Conservation (phyloP, 2,797 vertebrate genomes). For the Adrianichthys oophorus region DNA sequence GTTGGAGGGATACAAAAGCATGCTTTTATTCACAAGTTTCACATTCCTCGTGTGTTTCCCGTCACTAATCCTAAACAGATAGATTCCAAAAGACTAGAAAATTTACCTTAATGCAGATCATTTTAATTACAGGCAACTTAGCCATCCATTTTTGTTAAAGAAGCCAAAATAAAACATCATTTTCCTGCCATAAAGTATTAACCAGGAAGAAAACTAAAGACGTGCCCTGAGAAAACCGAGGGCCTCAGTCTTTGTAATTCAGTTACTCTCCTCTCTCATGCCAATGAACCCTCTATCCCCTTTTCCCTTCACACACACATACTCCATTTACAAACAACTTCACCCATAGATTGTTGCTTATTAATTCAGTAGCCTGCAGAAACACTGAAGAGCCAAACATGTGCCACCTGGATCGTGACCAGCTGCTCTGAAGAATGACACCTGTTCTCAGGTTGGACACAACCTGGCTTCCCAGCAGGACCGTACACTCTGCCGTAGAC, state of each 20-base stretch:
- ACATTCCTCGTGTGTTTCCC: conserved; percentile 28
- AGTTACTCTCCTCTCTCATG: conserved; percentile 14
- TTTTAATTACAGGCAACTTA: neutral
- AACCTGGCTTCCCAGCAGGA: conserved; percentile 34
- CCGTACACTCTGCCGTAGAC: conserved; percentile 45
- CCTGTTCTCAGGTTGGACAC: conserved; percentile 48
- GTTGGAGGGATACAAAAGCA: conserved; percentile 57
- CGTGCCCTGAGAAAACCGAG: conserved; percentile 37
- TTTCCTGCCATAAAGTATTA: conserved; percentile 9
- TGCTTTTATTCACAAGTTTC: conserved; percentile 41
- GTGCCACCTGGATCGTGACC: conserved; percentile 46
- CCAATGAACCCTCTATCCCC: conserved; percentile 5
- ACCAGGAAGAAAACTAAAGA: conserved; percentile 23
- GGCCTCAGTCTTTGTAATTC: conserved; percentile 17
- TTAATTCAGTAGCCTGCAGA: conserved; percentile 37
- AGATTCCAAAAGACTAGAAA: conserved; percentile 13
- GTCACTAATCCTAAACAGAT: conserved; percentile 19
- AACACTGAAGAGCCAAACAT: conserved; percentile 48
- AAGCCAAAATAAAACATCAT: conserved; percentile 27
- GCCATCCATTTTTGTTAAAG: neutral
- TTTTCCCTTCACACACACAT: conserved; percentile 13
- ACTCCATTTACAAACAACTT: conserved; percentile 2
- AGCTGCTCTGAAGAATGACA: conserved; percentile 64
- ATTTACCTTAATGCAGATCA: neutral
- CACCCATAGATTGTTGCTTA: conserved; percentile 11